Evolutionary conservation across 2,888 invertebrate species (phyloP), one percentile per base, ranked within the genome.

Genomic region (Marasmarcha lunaedactyla): DNA sequence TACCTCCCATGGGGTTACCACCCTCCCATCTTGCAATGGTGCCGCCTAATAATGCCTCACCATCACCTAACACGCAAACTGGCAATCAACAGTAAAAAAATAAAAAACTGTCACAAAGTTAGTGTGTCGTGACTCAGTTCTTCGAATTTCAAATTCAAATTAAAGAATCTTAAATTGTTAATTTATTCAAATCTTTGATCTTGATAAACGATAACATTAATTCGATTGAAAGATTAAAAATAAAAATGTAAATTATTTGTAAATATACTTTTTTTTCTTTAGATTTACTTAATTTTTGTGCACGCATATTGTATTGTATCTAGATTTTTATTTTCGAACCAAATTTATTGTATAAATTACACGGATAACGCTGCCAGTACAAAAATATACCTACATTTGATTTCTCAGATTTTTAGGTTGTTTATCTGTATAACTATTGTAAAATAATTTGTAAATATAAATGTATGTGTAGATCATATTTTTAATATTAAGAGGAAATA

Each of bases 1-100:
- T 84, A 44, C 67, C 71, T 41, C 76, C 62, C 25, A 74, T 85
- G 71, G 85, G 84, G 38, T 63, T 85, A 51, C 73, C 74, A 35
- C 55, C 59, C n/a, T 67, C 70, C 20, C 79, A 78, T 43, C 61
- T 77, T 37, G 55, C 76, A 11, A 84, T 84, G 67, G 77, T 81
- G 40, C 79, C 84, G 45, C 72, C 76, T 42, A 69, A 76, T 1
- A 67, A 63, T 1, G 59, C 58, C 11, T 77, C 79, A 3, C 84
- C 79, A n/a, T 78, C 78, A 14, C 74, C 76, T 3, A 70, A 69
- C 60, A 61, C 79, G 51, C 71, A 70, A 51, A 51, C 63, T 9
- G 63, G 57, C 37, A 58, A 46, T 20, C 64, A 66, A 45, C 60
- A 63, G 52, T 67, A 60, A 59, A 44, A 13, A 35, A 38, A n/a